Evolutionary conservation across 2,113 vertebrate genomes (phyloP), one percentile per base, ranked within the genome.

Genomic region (Pygoscelis antarcticus): DNA sequence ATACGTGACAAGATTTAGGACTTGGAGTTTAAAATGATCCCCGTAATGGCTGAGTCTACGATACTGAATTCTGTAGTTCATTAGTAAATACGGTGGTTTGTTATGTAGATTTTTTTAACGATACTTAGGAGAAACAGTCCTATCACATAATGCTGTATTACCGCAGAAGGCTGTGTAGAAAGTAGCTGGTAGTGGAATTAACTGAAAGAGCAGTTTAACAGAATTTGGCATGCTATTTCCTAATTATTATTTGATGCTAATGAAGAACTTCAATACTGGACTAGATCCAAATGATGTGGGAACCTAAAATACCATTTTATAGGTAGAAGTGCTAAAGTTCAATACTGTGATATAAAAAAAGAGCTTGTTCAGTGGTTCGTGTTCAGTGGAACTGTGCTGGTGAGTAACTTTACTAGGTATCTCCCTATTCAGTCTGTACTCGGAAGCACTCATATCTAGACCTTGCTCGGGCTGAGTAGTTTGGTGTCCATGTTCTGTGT

Each of bases 321-420:
- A 32, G 61, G 11, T 51, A 42, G 9, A 78, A 52, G 21, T 83
- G 26, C 44, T 72, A 12, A 70, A 62, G 14, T 83, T 77, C 27
- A 91, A 1, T 81, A 54, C 4, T 49, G 32, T 62, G 19, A 32
- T 61, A 23, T 6, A 38, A 42, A 61, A 62, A 70, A 55, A 38
- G 16, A 44, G 12, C 26, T 40, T 81, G 2, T 78, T 83, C 20
- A 57, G 46, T 69, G 25, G 4, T 88, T 55, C 0, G 0, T 69
- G 19, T 74, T 96, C 40, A 78, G 46, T n/a, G 6, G 2, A 65
- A 30, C 13, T 57, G 18, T 70, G 30, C 55, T 74, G n/a, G 14
- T 77, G 47, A 57, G 13, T 76, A 60, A 32, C n/a, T 46, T 69
- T 5, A 36, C 12, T 13, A 11, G 32, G 5, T 75, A 34, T 88